Conservation (phyloP, 2,888 invertebrate genomes). For the Cephus runcator region DNA sequence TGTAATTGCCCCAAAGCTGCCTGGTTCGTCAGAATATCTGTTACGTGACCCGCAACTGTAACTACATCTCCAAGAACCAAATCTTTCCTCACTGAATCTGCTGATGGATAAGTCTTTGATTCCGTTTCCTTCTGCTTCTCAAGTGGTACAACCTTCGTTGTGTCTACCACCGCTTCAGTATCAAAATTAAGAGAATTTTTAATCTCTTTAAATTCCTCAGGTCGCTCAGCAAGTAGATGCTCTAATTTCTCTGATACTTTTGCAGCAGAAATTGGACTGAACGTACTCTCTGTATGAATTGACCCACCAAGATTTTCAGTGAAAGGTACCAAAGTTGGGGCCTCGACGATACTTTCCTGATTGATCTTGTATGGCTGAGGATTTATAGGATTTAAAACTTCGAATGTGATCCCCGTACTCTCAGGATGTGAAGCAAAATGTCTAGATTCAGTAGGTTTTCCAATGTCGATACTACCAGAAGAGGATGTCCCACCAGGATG, state of each 20-base stretch:
- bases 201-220: conserved; percentile 33
- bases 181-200: conserved; percentile 24
- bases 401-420: not conserved
- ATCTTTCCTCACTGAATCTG: not conserved
- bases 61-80: not conserved
- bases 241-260: conserved; percentile 57
- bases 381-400: not conserved
- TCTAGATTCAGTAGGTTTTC: not conserved
- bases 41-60: not conserved
- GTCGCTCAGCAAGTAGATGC: conserved; percentile 49
- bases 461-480: not conserved
- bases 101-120: not conserved
- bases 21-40: not conserved
- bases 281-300: conserved; percentile 24
- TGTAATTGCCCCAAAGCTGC: not conserved
- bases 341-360: not conserved
- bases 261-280: conserved; percentile 50
- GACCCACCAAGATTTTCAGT: not conserved
- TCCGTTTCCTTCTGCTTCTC: not conserved
- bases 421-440: not conserved
- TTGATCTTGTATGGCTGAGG: not conserved
- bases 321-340: not conserved
- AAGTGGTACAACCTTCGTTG: conserved; percentile 16
- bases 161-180: conserved; percentile 27
- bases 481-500: not conserved